phyloP scores from a whole-genome alignment of 2,888 invertebrate species.

The Lacanobia wlatinum region DNA sequence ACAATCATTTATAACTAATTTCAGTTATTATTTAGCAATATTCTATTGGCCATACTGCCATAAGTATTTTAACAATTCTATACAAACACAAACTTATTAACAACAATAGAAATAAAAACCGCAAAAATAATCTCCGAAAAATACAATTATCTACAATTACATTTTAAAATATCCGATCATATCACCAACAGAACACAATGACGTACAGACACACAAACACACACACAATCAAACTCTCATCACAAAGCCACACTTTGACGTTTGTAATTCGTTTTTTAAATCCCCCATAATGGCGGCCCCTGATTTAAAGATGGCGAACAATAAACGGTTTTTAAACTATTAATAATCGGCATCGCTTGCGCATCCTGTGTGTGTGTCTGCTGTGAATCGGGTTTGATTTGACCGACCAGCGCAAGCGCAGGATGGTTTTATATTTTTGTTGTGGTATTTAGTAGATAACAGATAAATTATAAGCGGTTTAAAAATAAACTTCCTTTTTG shows the following conservation, averaged over 20 bases:
- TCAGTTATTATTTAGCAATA: background rate
- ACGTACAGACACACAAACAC: constrained; percentile 13
- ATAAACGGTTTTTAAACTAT: constrained; percentile 65
- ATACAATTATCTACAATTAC: constrained; percentile 50
- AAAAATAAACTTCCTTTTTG: too few relatives aligned
- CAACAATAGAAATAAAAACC: constrained; percentile 6
- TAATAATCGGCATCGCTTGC: constrained; percentile 53
- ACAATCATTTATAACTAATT: background rate
- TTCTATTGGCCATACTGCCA: too few relatives aligned
- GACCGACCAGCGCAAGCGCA: constrained; percentile 42
- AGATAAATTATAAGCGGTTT: too few relatives aligned
- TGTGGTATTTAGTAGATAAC: background rate
- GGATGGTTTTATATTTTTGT: constrained; percentile 38
- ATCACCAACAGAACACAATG: constrained; percentile 36
- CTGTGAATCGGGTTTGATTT: constrained; percentile 5
- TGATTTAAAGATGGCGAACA: constrained; percentile 66
- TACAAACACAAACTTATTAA: constrained; percentile 29
- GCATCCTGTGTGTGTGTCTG: constrained; percentile 61
- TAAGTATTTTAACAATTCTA: background rate
- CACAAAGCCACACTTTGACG: constrained; percentile 58
- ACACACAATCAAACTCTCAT: constrained; percentile 52
- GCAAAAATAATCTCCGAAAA: constrained; percentile 31
- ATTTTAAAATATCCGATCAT: constrained; percentile 50
- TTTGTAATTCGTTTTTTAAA: constrained; percentile 54
- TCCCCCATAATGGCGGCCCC: constrained; percentile 54